Evolutionary conservation across 1,140 invertebrate genomes (phyloP), one percentile per base, ranked within the genome.

Genomic region (Heliconius hewitsoni): DNA sequence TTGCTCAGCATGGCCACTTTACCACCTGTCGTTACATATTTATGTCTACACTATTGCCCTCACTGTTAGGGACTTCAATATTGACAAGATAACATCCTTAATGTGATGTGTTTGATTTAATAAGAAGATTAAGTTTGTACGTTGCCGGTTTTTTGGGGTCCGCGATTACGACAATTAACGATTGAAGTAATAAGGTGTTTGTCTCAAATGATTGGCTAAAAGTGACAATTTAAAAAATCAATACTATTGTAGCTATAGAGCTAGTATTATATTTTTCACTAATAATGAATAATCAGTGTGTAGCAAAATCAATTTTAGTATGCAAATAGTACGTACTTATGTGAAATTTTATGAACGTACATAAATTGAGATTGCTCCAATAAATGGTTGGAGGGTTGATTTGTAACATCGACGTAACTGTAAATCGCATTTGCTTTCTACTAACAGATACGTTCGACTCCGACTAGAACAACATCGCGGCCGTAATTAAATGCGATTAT

Each of bases 41-140:
- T 94, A 94, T 94, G 93, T 93, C 94, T 93, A 92, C 93, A 94
- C 91, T 93, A 94, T 94, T 93, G 91, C 89, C 91, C 92, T 91
- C 93, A 93, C 91, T 92, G 92, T 94, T 93, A 93, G 93, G 91
- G 93, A 94, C 93, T 95, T 94, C 89, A 94, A 95, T 95, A 95
- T 95, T 95, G 94, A 95, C 94, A 94, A 94, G 94, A 95, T 95
- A 95, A 95, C 94, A 94, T 93, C 94, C 94, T 94, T 95, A 95
- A 95, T 95, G 93, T 95, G 94, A 95, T 95, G 94, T 95, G 94
- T 95, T 94, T 95, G 94, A 95, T 95, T 95, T 94, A 95, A 95
- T 95, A 95, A 95, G 91, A 93, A 95, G 93, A 95, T 93, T 94
- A 90, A 90, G 89, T 92, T 91, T 89, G 91, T 93, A 87, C 85